These are phyloP conservation scores for Propithecus deckenii DNA, from an alignment of 2,797 vertebrate species.

Conservation along the genomic window DNA sequence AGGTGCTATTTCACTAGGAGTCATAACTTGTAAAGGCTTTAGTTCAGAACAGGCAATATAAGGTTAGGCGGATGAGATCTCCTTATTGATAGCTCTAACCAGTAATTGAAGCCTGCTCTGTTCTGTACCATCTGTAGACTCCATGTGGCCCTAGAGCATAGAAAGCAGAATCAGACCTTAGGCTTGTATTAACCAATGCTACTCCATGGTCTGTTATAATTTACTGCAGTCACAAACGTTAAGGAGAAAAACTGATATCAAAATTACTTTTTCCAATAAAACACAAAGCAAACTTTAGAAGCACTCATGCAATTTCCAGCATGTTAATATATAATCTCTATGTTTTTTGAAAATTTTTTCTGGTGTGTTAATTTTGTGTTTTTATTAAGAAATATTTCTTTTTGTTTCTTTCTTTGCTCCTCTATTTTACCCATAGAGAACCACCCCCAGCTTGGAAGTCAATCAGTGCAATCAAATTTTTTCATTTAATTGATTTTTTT, in stretches of 20 bases:
- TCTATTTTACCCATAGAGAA: neutral
- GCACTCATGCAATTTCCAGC: neutral
- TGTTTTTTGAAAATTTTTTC: neutral
- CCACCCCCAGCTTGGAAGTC: neutral
- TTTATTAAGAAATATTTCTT: slow-evolving; percentile 14
- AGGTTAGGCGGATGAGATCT: neutral
- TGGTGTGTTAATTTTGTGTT: neutral
- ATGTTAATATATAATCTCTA: neutral
- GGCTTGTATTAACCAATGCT: neutral
- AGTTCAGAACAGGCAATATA: neutral
- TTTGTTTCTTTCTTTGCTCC: neutral
- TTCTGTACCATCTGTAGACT: slow-evolving; percentile 9
- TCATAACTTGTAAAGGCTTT: neutral
- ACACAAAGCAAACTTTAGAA: neutral
- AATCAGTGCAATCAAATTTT: neutral
- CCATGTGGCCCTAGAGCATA: neutral
- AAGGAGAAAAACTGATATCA: slow-evolving; percentile 16
- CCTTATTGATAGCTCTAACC: neutral
- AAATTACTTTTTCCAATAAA: slow-evolving; percentile 55
- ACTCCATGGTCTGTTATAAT: neutral
- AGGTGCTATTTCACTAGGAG: neutral
- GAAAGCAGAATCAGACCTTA: slow-evolving; percentile 29
- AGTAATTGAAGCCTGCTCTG: neutral
- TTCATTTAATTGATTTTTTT: neutral
- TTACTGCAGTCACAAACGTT: neutral